phyloP scores from a whole-genome alignment of 2,888 invertebrate genomes.

The Heliconius charithonia region DNA sequence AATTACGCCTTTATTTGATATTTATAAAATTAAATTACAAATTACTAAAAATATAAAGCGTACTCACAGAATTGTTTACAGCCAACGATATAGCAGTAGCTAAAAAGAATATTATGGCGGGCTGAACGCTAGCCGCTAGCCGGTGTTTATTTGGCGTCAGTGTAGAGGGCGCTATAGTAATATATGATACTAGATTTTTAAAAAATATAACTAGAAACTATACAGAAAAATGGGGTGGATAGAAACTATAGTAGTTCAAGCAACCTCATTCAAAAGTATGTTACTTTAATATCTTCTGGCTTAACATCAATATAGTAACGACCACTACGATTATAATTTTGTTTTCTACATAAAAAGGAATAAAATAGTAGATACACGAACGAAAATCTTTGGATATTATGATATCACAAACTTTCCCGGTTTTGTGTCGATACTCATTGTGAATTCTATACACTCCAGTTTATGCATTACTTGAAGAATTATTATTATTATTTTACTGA shows the following conservation, averaged over 20 bases:
- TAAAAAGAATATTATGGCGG: conserved; percentile 76
- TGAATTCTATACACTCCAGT: no score
- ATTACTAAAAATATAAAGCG: conserved; percentile 48
- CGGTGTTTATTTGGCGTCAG: conserved; percentile 72
- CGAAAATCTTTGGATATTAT: no score
- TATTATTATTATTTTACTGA: background rate
- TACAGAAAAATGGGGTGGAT: background rate
- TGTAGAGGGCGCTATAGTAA: conserved; percentile 74
- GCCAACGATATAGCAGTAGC: conserved; percentile 67
- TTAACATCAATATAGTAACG: no score
- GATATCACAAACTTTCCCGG: no score
- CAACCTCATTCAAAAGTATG: no score
- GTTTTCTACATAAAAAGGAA: no score
- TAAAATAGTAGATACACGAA: no score
- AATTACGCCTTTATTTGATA: conserved; percentile 33
- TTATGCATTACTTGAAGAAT: background rate
- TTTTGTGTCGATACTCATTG: no score
- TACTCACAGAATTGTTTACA: conserved; percentile 80
- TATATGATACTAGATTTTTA: conserved; percentile 2
- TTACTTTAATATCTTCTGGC: no score
- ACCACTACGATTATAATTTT: no score
- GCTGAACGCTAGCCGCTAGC: conserved; percentile 56
- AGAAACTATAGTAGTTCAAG: no score
- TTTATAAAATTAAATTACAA: conserved; percentile 33
- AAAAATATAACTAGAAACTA: background rate